Percentiles rank a stretch among this genome's conserved stretches.
Conservation (phyloP, 2,113 vertebrate genomes). For the Tragelaphus scriptus region DNA sequence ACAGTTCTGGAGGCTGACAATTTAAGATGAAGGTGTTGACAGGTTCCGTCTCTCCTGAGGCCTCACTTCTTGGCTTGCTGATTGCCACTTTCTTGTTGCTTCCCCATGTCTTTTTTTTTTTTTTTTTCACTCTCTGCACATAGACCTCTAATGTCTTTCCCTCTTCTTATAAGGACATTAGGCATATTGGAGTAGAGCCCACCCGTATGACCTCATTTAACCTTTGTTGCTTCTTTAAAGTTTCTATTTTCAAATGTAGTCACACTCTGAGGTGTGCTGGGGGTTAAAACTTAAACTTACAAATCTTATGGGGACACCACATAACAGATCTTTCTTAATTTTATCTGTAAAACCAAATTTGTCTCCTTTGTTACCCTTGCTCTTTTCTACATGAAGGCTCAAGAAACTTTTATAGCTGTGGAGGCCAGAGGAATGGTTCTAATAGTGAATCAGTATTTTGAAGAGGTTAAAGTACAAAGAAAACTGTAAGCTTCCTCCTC, state of each 20-base stretch:
- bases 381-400: not conserved
- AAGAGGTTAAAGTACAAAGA: not conserved
- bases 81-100: not conserved
- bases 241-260: not conserved
- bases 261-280: not conserved
- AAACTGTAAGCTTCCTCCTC: not conserved
- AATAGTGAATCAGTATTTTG: not conserved
- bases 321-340: not conserved
- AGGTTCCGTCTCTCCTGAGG: not conserved
- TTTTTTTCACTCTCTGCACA: not conserved
- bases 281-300: not conserved
- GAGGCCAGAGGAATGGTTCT: not conserved
- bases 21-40: not conserved
- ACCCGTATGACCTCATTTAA: not conserved
- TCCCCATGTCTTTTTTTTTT: not conserved
- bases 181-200: not conserved
- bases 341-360: not conserved
- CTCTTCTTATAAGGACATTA: not conserved
- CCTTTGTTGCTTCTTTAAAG: not conserved
- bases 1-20: not conserved
- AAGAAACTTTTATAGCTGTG: not conserved
- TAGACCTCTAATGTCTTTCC: not conserved
- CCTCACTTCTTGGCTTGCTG: not conserved
- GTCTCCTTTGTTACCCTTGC: not conserved
- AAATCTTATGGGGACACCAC: not conserved